Evolutionary conservation across 2,888 invertebrate genomes (phyloP).

Genomic region (Idaea straminata): DNA sequence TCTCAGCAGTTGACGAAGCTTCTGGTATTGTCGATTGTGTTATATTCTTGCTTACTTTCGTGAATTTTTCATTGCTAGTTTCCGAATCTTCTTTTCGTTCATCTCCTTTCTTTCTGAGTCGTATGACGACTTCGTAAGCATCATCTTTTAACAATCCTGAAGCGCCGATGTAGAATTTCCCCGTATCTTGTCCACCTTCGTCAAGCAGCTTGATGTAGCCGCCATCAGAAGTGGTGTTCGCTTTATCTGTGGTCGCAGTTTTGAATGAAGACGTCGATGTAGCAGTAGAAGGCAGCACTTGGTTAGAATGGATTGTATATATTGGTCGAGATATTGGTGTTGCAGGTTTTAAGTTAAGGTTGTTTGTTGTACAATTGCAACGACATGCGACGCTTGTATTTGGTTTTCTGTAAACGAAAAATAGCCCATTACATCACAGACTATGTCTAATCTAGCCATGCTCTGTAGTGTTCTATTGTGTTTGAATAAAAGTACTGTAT

Average conservation of each 20-base stretch:
- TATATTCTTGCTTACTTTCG: conserved; percentile 7
- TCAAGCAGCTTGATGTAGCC: conserved; percentile 56
- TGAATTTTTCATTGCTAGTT: conserved; percentile 3
- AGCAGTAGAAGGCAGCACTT: conserved; percentile 33
- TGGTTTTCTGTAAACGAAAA: not conserved
- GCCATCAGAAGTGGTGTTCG: conserved; percentile 33
- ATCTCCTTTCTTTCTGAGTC: conserved; percentile 61
- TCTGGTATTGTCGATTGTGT: conserved; percentile 1
- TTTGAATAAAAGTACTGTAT: too few relatives aligned
- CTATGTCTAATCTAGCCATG: not conserved
- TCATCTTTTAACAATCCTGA: conserved; percentile 62
- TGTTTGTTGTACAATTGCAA: not conserved
- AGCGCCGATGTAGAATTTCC: conserved; percentile 66
- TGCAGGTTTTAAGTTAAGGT: not conserved
- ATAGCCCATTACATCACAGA: not conserved
- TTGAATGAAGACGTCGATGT: conserved; percentile 53
- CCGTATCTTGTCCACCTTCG: conserved; percentile 51
- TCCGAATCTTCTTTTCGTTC: conserved; percentile 23
- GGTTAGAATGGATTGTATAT: not conserved
- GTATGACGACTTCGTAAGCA: conserved; percentile 70
- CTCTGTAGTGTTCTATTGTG: too few relatives aligned
- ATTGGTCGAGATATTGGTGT: not conserved
- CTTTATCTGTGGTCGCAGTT: conserved; percentile 46
- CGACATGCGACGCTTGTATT: not conserved
- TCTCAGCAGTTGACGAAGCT: conserved; percentile 9